Percentiles rank a stretch among this genome's conserved stretches.
Evolutionary conservation across 2,113 vertebrate species (phyloP).

Genomic region (Marmota monax): DNA sequence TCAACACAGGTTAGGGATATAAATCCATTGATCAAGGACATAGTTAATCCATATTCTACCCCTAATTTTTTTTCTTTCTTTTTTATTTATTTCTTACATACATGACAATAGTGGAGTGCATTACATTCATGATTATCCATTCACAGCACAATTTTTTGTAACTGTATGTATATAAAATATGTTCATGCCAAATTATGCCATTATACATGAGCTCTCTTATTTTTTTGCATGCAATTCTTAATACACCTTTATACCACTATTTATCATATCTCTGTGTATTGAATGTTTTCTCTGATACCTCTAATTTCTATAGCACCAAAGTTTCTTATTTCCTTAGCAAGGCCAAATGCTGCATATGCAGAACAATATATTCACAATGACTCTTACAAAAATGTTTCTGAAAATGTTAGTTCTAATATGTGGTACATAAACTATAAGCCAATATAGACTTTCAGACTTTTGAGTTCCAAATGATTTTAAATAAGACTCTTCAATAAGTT

Average conservation of each 20-base stretch:
- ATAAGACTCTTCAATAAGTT: neutral
- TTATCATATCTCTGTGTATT: no score
- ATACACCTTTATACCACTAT: no score
- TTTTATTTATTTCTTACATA: no score
- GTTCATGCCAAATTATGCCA: no score
- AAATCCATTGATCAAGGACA: neutral
- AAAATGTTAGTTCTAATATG: neutral
- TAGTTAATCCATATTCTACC: neutral
- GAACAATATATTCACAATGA: neutral
- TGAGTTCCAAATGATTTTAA: neutral
- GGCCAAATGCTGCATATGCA: neutral
- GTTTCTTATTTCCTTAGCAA: neutral
- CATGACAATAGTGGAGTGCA: no score
- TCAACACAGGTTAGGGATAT: neutral
- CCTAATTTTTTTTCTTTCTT: neutral
- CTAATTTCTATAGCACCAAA: neutral
- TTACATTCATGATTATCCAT: no score
- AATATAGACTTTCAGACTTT: neutral
- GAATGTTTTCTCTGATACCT: neutral
- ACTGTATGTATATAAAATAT: no score
- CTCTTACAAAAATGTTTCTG: neutral
- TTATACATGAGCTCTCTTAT: no score
- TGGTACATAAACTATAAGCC: neutral
- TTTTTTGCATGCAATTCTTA: no score
- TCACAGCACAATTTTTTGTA: no score